Percentiles rank a stretch among this genome's conserved stretches.
Evolutionary conservation across 1,140 invertebrate genomes (phyloP).

Genomic region (Polyergus mexicanus): DNA sequence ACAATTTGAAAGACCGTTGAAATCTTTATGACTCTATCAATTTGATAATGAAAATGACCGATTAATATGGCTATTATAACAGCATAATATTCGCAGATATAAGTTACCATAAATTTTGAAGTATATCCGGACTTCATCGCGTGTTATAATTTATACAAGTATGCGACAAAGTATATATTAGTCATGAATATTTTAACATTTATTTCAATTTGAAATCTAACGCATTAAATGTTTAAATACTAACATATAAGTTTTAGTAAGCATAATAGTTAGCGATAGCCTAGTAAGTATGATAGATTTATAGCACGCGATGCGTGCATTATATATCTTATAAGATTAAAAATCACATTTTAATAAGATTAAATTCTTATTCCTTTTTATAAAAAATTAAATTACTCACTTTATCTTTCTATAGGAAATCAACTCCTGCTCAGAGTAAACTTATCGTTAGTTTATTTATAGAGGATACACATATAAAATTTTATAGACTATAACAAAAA

Average conservation of each 20-base stretch:
- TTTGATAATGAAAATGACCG: slow-evolving; percentile 64
- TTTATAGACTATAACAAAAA: background rate
- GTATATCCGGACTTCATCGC: background rate
- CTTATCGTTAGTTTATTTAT: background rate
- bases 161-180: background rate
- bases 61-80: slow-evolving; percentile 69
- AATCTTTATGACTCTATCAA: slow-evolving; percentile 67
- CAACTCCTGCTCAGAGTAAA: slow-evolving; percentile 1
- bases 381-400: slow-evolving; percentile 21
- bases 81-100: background rate
- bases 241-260: background rate
- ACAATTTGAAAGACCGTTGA: slow-evolving; percentile 59
- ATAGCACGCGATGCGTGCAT: background rate
- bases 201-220: background rate
- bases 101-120: background rate
- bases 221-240: background rate
- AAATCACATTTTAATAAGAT: background rate
- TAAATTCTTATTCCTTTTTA: too few species aligned
- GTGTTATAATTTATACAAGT: background rate
- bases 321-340: slow-evolving; percentile 20
- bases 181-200: slow-evolving; percentile 1
- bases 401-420: background rate
- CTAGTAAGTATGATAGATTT: background rate
- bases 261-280: background rate
- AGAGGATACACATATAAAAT: background rate